phyloP scores from a whole-genome alignment of 2,888 invertebrate genomes.

The Teleogryllus oceanicus region DNA sequence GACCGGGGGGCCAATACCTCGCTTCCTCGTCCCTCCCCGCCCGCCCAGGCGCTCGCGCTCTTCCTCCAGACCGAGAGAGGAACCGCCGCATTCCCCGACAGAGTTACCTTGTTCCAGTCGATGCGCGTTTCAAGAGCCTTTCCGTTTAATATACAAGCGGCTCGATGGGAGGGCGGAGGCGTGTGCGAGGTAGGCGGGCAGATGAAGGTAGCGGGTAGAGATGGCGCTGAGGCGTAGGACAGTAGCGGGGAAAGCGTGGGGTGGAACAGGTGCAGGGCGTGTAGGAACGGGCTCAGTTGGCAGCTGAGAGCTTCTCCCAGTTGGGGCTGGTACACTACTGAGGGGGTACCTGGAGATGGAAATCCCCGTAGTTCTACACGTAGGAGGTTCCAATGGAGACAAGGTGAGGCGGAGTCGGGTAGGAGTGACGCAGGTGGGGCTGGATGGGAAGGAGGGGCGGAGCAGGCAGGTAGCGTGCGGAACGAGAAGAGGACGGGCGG shows the following conservation, averaged over 20 bases:
- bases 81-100: background rate
- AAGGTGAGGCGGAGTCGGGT: background rate
- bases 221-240: too few species aligned
- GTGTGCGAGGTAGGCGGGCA: background rate
- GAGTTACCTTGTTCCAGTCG: background rate
- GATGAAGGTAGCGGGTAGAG: too few species aligned
- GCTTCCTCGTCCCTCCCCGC: background rate
- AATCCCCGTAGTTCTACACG: background rate
- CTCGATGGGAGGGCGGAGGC: background rate
- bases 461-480: too few species aligned
- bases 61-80: background rate
- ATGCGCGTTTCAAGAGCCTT: background rate
- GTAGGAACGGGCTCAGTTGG: too few species aligned
- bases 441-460: too few species aligned
- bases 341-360: too few species aligned
- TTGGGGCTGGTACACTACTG: background rate
- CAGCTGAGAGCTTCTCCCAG: background rate
- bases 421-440: background rate
- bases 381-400: background rate
- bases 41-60: background rate
- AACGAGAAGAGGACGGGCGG: background rate
- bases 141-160: background rate
- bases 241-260: too few species aligned
- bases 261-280: too few species aligned
- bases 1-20: conserved; percentile 28